Evolutionary conservation across 2,888 invertebrate species (phyloP).

Genomic region (Uropetala carovei): DNA sequence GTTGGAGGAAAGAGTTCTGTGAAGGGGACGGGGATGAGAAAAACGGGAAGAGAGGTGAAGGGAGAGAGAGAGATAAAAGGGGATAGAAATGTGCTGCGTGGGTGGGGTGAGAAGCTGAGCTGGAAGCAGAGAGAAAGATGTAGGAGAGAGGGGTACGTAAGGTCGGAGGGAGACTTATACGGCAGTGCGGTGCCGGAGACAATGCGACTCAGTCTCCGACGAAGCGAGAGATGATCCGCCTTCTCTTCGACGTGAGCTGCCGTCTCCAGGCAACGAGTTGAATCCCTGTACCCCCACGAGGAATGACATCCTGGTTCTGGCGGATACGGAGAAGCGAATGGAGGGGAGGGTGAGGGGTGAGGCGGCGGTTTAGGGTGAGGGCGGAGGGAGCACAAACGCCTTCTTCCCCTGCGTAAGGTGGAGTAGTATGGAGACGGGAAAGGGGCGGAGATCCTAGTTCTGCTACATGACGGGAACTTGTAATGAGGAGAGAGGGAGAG

Average conservation of each 20-base stretch:
- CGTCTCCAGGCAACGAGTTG: constrained; percentile 25
- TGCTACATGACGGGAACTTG: constrained; percentile 4
- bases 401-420: not conserved
- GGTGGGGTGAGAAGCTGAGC: not conserved
- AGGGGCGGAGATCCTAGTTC: not conserved
- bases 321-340: not conserved
- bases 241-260: constrained; percentile 24
- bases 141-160: not conserved
- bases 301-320: constrained; percentile 5
- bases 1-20: too few relatives aligned
- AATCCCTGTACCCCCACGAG: not conserved
- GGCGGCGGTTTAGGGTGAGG: not conserved
- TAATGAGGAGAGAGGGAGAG: not conserved
- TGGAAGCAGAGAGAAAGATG: not conserved
- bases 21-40: too few relatives aligned
- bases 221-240: constrained; percentile 2
- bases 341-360: not conserved
- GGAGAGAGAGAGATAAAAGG: too few relatives aligned
- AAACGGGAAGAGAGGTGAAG: too few relatives aligned
- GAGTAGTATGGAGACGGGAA: not conserved
- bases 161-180: not conserved
- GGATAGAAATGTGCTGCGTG: not conserved
- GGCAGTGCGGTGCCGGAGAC: constrained; percentile 28
- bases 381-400: not conserved
- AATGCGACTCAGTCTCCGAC: constrained; percentile 19